A percentile compares a stretch with the other conserved stretches of the same genome.
Conservation (phyloP, 2,113 vertebrate genomes). For the Anarhynchus alexandrinus region DNA sequence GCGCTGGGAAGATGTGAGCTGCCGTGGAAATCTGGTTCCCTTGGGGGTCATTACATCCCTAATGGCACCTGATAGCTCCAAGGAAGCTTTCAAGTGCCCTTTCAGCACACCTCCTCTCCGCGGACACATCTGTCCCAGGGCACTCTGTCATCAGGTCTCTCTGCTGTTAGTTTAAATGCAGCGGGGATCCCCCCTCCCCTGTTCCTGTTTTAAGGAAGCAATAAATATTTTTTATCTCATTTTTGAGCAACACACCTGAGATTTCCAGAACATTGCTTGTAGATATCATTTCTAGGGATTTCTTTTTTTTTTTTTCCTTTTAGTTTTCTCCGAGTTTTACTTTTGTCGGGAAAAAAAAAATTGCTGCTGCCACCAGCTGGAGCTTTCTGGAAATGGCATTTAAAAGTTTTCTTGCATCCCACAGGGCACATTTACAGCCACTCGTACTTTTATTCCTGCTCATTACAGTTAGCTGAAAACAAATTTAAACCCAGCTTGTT, state of each 20-base stretch:
- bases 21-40: background rate
- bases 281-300: background rate
- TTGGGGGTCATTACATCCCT: background rate
- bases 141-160: background rate
- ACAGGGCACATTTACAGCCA: background rate
- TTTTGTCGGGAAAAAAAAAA: background rate
- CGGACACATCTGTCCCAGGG: background rate
- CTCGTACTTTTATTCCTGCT: background rate
- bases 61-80: slow-evolving; percentile 34
- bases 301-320: background rate
- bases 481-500: background rate
- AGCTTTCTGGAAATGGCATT: background rate
- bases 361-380: slow-evolving; percentile 68
- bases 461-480: background rate
- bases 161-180: background rate
- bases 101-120: slow-evolving; percentile 2
- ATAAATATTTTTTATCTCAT: background rate
- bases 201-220: background rate
- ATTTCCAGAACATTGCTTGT: background rate
- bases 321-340: background rate
- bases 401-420: background rate
- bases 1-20: background rate
- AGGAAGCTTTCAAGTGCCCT: slow-evolving; percentile 32
- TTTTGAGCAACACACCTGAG: background rate
- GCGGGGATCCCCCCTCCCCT: too few species aligned